These are phyloP conservation scores for Distichodus sexfasciatus DNA, from an alignment of 2,797 vertebrate genomes.

Conservation along the genomic window DNA sequence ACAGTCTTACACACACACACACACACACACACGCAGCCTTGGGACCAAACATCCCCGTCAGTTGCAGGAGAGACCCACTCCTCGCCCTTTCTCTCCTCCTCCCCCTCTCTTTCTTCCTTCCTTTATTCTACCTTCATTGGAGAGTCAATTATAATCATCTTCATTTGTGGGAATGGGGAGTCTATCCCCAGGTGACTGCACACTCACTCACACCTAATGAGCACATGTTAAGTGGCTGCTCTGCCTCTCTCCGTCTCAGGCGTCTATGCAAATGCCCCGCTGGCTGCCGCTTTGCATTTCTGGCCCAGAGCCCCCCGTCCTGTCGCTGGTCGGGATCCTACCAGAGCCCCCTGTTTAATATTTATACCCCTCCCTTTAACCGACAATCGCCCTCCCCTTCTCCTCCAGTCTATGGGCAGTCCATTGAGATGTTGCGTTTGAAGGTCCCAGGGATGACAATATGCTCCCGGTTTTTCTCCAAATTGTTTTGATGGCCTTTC, in stretches of 20 bases:
- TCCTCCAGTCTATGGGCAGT: slow-evolving; percentile 52
- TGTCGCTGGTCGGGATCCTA: slow-evolving; percentile 48
- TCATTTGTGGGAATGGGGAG: slow-evolving; percentile 39
- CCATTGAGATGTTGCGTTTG: slow-evolving; percentile 66
- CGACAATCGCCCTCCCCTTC: slow-evolving; percentile 34
- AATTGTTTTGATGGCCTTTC: slow-evolving; percentile 64
- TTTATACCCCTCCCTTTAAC: slow-evolving; percentile 56
- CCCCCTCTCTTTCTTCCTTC: background rate
- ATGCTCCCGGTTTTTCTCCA: slow-evolving; percentile 54
- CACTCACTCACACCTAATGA: slow-evolving; percentile 54
- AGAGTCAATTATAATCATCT: slow-evolving; percentile 55
- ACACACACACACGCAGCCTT: slow-evolving; percentile 18
- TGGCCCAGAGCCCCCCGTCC: slow-evolving; percentile 49
- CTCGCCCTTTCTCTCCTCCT: background rate
- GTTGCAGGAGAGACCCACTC: slow-evolving; percentile 25
- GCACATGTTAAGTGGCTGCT: slow-evolving; percentile 53
- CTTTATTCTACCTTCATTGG: slow-evolving; percentile 43
- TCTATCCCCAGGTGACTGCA: slow-evolving; percentile 38
- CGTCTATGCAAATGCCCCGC: slow-evolving; percentile 51
- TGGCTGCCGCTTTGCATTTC: slow-evolving; percentile 41
- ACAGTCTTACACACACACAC: background rate
- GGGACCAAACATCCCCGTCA: slow-evolving; percentile 19
- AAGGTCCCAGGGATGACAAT: slow-evolving; percentile 62
- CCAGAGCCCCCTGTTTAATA: slow-evolving; percentile 63
- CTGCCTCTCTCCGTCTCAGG: slow-evolving; percentile 37